Evolutionary conservation across 2,113 vertebrate genomes (phyloP), one percentile per base, ranked within the genome.

Genomic region (Emydocephalus ijimae): DNA sequence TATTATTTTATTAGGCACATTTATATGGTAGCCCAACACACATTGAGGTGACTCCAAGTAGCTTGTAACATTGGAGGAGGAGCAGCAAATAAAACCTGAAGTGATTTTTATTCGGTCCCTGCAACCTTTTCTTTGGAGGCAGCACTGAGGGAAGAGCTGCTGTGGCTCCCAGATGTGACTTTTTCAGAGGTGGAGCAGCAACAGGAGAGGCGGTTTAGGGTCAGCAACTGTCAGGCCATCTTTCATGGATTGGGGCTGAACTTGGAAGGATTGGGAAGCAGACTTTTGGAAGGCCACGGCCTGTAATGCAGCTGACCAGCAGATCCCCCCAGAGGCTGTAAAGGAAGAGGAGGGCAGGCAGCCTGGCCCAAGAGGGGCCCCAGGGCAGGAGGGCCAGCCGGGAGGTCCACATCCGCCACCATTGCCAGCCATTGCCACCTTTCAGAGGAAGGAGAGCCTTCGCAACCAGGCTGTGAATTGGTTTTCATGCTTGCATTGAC

Each of bases 401-500:
- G 95, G 95, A 97, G 96, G 96, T 95, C 93, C 89, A 95, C 97
- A 96, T 96, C 92, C 87, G 95, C 96, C 1, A 24, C 52, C 20
- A 29, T 18, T 18, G 8, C 96, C 90, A 94, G 96, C 96, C 93
- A 95, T 57, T n/a, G 5, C 14, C 14, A 0, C 2, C 94, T 94
- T 93, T 96, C 96, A 95, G 97, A 97, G 93, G 96, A 96, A 98
- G 57, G 92, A 4, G 96, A 97, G 97, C 97, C 96, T 97, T 96
- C 97, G 98, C 97, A 96, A 97, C 96, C 97, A 97, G 97, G 96
- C 98, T 98, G 98, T 97, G 97, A 98, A 98, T 98, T 98, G 97
- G 97, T 98, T 98, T 98, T 98, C 97, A 97, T 97, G 98, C 97
- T 97, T 93, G 95, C 98, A 98, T 99, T 98, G 98, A 99, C 98